Percentiles rank a stretch among this genome's conserved stretches.
Evolutionary conservation across 2,888 invertebrate genomes (phyloP).

Genomic region (Cotesia congregata): DNA sequence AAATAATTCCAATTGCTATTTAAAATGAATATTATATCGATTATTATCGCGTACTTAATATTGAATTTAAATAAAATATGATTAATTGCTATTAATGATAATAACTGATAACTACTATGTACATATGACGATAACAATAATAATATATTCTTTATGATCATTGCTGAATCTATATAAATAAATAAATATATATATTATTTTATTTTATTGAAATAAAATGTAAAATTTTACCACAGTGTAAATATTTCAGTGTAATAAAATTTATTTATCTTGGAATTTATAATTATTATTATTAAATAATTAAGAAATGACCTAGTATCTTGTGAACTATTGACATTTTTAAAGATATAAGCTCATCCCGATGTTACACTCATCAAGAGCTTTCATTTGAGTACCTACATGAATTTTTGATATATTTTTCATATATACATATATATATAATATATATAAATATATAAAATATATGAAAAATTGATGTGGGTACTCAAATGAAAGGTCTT

Average conservation of each 20-base stretch:
- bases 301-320: too few relatives aligned
- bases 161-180: background rate
- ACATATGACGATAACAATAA: background rate
- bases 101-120: background rate
- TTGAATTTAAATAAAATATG: background rate
- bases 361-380: too few relatives aligned
- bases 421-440: too few relatives aligned
- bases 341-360: too few relatives aligned
- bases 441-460: too few relatives aligned
- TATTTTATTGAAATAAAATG: background rate
- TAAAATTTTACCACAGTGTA: background rate
- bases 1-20: too few relatives aligned
- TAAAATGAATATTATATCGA: too few relatives aligned
- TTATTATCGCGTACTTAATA: background rate
- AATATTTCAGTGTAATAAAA: background rate
- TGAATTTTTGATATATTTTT: too few relatives aligned
- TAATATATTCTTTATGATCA: background rate
- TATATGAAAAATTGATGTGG: too few relatives aligned
- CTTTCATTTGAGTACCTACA: too few relatives aligned
- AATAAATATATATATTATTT: background rate
- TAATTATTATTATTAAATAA: background rate
- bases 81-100: background rate
- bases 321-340: too few relatives aligned
- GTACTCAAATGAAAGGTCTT: too few relatives aligned
- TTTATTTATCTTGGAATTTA: background rate